Evolutionary conservation across 1,140 invertebrate genomes (phyloP), one percentile per base, ranked within the genome.

Genomic region (Cephus cinctus): DNA sequence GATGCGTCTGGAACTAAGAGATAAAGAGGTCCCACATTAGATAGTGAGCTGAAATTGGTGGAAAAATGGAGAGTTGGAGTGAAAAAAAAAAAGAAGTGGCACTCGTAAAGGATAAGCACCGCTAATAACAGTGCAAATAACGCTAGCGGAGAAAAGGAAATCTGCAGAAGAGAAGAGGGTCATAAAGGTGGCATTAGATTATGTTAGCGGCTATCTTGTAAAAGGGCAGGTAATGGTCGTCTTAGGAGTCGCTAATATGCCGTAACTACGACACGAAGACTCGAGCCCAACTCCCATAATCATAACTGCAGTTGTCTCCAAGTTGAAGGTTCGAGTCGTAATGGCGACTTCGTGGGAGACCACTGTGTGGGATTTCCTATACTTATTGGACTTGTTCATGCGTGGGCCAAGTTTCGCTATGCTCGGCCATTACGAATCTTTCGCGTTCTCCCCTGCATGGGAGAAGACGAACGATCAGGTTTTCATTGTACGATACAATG

Each of bases 301-400:
- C 61, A 54, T 67, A 62, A 65, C 64, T 65, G 64, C 63, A 65
- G 55, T 61, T 59, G 52, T 50, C 35, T 39, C 21, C 16, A 36
- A 30, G 34, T 36, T 36, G 34, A 18, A n/a, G n/a, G n/a, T n/a
- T n/a, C n/a, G n/a, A n/a, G n/a, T n/a, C n/a, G n/a, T n/a, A n/a
- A n/a, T n/a, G 32, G 18, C 23, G 27, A 21, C 27, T 42, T 43
- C 32, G 23, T 20, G 22, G 11, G 32, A 43, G 32, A 50, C 31
- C 53, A 21, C 38, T 23, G 38, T 31, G 15, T 31, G 45, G 27
- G 41, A 49, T 47, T 30, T 35, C 20, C 25, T 41, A 35, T 41
- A 44, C 51, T 55, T 51, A 55, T 55, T 39, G 36, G n/a, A 16
- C 23, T 36, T 41, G 42, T 42, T 19, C 35, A 19, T 51, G 23